A percentile compares a stretch with the other conserved stretches of the same genome.
These are phyloP conservation scores for Berghia stephanieae DNA, from an alignment of 1,140 invertebrate species.

Conservation along the genomic window DNA sequence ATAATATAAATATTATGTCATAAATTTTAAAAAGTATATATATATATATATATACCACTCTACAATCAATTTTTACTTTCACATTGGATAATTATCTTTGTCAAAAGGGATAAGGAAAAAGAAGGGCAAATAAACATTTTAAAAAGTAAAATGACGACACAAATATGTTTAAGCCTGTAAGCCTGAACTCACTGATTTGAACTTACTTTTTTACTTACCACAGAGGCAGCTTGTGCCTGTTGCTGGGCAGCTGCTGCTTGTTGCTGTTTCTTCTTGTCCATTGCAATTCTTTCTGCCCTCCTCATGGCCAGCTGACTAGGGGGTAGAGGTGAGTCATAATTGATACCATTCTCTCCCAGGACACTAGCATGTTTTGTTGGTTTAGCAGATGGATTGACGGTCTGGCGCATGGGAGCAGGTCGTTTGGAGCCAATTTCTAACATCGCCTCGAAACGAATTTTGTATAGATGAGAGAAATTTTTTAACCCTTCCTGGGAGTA, in stretches of 20 bases:
- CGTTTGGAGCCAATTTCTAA: constrained; percentile 76
- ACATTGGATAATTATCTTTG: neutral
- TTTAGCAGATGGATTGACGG: constrained; percentile 76
- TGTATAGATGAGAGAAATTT: constrained; percentile 78
- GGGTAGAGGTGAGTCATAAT: constrained; percentile 84
- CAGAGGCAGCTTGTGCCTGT: constrained; percentile 29
- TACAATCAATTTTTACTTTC: neutral
- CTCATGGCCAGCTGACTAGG: constrained; percentile 86
- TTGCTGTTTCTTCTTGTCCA: constrained; percentile 76
- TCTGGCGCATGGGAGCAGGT: constrained; percentile 76
- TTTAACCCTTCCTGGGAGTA: constrained; percentile 85
- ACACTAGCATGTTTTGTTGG: constrained; percentile 87
- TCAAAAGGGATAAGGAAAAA: neutral
- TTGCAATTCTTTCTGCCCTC: constrained; percentile 83
- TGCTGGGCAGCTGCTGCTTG: constrained; percentile 36
- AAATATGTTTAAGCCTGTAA: too few relatives aligned
- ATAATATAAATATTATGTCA: neutral
- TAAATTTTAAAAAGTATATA: neutral
- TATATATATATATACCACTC: neutral
- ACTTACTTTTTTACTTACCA: too few relatives aligned
- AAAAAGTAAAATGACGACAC: too few relatives aligned
- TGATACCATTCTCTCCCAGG: constrained; percentile 83
- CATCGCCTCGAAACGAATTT: constrained; percentile 78
- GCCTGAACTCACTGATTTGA: too few relatives aligned
- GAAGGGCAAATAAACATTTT: too few relatives aligned